These are phyloP conservation scores for Papilio elwesi DNA, from an alignment of 2,888 invertebrate genomes.

Conservation along the genomic window DNA sequence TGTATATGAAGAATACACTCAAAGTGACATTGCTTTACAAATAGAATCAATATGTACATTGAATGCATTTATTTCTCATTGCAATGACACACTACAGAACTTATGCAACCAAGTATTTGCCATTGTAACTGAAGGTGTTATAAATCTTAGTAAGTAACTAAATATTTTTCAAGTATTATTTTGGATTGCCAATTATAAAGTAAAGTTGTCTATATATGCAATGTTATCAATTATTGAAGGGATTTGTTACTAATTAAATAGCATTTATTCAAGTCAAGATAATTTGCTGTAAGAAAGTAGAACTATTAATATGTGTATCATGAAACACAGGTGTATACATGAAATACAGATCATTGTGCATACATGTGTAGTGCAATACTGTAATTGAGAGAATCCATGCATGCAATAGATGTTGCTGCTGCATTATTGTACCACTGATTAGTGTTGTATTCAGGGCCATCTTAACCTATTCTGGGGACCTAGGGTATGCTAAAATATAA, in stretches of 20 bases:
- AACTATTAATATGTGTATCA: too few species aligned
- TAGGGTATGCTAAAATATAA: too few species aligned
- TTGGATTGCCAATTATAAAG: too few species aligned
- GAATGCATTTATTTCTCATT: conserved; percentile 87
- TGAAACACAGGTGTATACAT: too few species aligned
- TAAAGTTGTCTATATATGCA: too few species aligned
- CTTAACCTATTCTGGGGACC: too few species aligned
- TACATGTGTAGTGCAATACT: not conserved
- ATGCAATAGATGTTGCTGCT: not conserved
- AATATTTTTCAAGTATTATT: not conserved
- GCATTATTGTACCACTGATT: not conserved
- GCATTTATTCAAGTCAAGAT: too few species aligned
- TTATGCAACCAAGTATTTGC: conserved; percentile 90
- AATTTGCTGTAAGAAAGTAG: too few species aligned
- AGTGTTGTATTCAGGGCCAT: not conserved
- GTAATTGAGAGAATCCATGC: not conserved
- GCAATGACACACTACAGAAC: conserved; percentile 88
- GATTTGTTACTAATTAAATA: too few species aligned
- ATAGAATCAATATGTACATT: conserved; percentile 86
- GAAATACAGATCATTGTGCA: too few species aligned
- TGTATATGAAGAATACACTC: conserved; percentile 87
- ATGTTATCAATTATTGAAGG: too few species aligned
- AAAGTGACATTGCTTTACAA: conserved; percentile 76
- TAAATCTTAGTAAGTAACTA: conserved; percentile 71
- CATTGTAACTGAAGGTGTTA: conserved; percentile 82